Conservation (phyloP, 1,140 invertebrate genomes). For the Microplitis mediator region DNA sequence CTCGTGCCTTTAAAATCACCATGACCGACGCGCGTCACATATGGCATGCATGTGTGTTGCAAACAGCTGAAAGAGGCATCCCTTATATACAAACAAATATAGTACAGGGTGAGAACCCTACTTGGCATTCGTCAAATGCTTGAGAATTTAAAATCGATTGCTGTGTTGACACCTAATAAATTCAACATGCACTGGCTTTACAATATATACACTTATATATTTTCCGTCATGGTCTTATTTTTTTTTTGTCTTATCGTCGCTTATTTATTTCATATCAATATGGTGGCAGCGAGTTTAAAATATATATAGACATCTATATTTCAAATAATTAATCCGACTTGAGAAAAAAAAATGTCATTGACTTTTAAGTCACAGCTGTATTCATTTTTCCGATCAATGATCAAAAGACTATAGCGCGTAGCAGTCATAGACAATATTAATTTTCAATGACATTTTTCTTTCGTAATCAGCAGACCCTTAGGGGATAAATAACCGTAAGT, state of each 20-base stretch:
- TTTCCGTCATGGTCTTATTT: neutral
- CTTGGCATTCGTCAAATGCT: neutral
- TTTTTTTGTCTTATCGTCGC: neutral
- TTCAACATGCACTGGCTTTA: neutral
- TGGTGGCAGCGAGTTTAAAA: too few species aligned
- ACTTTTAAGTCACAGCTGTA: too few species aligned
- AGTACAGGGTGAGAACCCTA: neutral
- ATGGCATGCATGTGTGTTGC: neutral
- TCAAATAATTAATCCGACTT: too few species aligned
- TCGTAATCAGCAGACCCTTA: too few species aligned
- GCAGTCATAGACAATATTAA: neutral
- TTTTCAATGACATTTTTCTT: too few species aligned
- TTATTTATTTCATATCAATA: too few species aligned
- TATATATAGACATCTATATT: too few species aligned
- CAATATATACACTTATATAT: neutral
- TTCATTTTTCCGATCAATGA: too few species aligned
- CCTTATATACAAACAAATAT: neutral
- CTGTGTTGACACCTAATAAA: neutral
- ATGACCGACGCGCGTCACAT: slow-evolving; percentile 24
- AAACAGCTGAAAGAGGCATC: neutral
- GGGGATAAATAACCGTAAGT: too few species aligned
- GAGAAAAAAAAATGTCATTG: too few species aligned
- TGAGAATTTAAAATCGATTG: neutral
- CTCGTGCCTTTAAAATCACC: slow-evolving; percentile 1
- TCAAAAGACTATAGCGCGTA: too few species aligned